Base-by-base conservation (phyloP, 2,888 invertebrate species). In the Venustoraphidia nigricollis region DNA sequence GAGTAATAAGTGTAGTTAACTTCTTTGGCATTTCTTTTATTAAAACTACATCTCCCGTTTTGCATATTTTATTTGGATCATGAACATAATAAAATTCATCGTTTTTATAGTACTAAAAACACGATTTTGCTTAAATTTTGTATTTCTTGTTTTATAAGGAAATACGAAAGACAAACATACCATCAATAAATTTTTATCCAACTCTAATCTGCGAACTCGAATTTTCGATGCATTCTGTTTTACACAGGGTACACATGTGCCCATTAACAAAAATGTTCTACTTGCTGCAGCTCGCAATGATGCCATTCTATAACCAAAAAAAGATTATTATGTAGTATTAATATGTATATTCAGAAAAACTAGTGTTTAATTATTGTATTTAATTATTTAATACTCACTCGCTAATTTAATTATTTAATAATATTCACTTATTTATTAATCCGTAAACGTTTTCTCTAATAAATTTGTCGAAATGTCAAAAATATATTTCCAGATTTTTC, bases 211-310 rank as follows among this genome's bases (percentile, higher is more conserved):
- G 60, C 81, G 81, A 40, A 91, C 74, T 57, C 79, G 74, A 54
- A 92, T 81, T 74, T 85, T 88, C 0, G 84, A 75, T 27, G 87
- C 83, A 65, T 83, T 83, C 57, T 78, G 73, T 67, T 88, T 87
- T 0, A 81, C 64, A 51, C 81, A 81, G 8, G 90, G 88, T 44
- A 88, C 75, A 62, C 89, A 89, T 62, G 81, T 79, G 3, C 89
- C 91, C 52, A 91, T 62, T 27, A 88, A 60, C 56, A 83, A 61
- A 49, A 75, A 65, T 41, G 63, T 57, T 52, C 73, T 75, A 50
- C 66, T 66, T 2, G 75, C 72, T 35, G 67, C 62, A 36, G 68
- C 67, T 27, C 27, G 27, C 27, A 27, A 27, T 14, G 70, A 50
- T 49, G 57, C 56, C 61, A 62, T 59, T 38, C 47, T 52, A 39